A percentile compares a stretch with the other conserved stretches of the same genome.
phyloP scores from a whole-genome alignment of 64 coral and sea anemone species.

The Astreopora myriophthalma region DNA sequence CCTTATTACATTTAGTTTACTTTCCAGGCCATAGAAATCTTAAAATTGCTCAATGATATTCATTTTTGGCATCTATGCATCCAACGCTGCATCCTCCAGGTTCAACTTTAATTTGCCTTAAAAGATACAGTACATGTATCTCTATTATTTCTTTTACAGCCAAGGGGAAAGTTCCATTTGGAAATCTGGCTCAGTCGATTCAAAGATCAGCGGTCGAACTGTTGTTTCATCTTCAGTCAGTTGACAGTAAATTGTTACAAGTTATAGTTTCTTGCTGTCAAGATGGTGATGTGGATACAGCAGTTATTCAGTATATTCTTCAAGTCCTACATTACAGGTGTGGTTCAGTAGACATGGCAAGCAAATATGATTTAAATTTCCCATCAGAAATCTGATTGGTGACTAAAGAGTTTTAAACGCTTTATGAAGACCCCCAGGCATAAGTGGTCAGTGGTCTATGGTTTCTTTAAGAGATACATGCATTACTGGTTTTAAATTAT shows the following conservation, averaged over 20 bases:
- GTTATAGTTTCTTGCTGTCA: slow-evolving; percentile 68
- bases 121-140: background rate
- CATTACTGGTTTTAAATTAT: background rate
- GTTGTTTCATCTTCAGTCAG: slow-evolving; percentile 59
- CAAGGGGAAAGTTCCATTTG: slow-evolving; percentile 45
- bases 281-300: background rate
- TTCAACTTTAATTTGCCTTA: no score
- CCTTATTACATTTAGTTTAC: no score
- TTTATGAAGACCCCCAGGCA: no score
- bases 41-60: no score
- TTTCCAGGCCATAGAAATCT: no score
- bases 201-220: slow-evolving; percentile 68
- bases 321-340: slow-evolving; percentile 82
- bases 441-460: no score
- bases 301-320: slow-evolving; percentile 70
- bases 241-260: slow-evolving; percentile 47
- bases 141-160: background rate
- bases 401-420: no score
- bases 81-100: no score
- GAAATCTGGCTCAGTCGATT: slow-evolving; percentile 29
- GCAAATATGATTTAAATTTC: no score
- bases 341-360: background rate
- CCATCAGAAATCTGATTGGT: no score
- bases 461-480: no score
- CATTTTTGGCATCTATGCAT: no score